These are phyloP conservation scores for Phenganax stokvisi DNA, from an alignment of 92 coral and sea anemone species.

Conservation along the genomic window DNA sequence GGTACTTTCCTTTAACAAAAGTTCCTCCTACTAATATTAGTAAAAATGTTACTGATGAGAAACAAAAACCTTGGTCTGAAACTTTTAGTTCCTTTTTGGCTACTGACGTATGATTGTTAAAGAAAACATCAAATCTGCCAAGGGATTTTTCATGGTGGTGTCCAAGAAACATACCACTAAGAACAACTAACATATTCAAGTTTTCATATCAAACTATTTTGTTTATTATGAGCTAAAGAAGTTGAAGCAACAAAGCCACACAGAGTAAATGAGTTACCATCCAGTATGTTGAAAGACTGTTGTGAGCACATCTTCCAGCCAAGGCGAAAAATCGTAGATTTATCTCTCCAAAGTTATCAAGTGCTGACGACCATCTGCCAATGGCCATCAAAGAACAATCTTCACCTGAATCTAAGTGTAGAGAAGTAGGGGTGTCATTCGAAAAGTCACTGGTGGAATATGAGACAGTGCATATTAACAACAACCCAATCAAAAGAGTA, in stretches of 20 bases:
- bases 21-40: neutral
- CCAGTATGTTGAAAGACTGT: conserved; percentile 11
- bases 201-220: neutral
- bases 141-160: conserved; percentile 3
- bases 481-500: too few species aligned
- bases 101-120: neutral
- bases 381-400: too few species aligned
- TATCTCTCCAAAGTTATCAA: neutral
- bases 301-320: neutral
- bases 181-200: neutral
- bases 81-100: neutral
- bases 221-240: neutral
- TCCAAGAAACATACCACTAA: neutral
- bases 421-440: neutral
- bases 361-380: neutral
- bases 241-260: neutral
- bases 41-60: neutral
- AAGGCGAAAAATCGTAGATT: neutral
- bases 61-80: neutral
- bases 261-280: conserved; percentile 1
- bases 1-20: neutral
- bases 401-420: too few species aligned
- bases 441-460: neutral
- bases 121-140: neutral
- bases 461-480: neutral